Evolutionary conservation across 2,113 vertebrate species (phyloP), one percentile per base, ranked within the genome.

Genomic region (Mus musculus): DNA sequence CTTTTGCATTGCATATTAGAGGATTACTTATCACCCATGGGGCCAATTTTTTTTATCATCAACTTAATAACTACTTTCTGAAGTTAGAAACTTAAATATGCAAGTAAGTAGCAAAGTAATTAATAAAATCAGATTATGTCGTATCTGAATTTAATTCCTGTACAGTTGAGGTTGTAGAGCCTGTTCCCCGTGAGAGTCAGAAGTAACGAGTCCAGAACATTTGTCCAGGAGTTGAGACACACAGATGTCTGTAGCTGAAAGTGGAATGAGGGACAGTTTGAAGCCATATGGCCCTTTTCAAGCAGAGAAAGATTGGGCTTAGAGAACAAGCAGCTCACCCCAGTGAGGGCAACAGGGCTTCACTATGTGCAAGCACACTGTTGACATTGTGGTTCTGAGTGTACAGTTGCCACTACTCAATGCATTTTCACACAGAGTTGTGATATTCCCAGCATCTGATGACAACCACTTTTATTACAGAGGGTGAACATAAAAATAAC

Each of bases 101-200:
- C 20, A 95, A 36, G 49, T 89, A 39, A 4, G 0, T 88, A 85
- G 24, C 78, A 81, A 42, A 91, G 59, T 63, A 97, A 87, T 91
- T 63, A 97, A 85, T 91, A 82, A 95, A 95, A 89, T 91, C 88
- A 72, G 73, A 84, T 92, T 88, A 42, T 93, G 93, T 75, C 71
- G 87, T 88, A 54, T 85, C 46, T 72, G 46, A 93, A 88, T 97
- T 95, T 90, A 89, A 36, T 85, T 97, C 85, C 90, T 95, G 39
- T 56, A 39, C 49, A 85, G 46, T 93, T 98, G 94, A 94, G 78
- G n/a, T 90, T 77, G 22, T 67, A 54, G 52, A 81, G 36, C 42
- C 85, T 56, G 39, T 94, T 97, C 8, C 91, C 52, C 42, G 11
- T 59, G 56, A 87, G 56, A 82, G 76, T 63, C 81, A 54, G 56